phyloP scores from a whole-genome alignment of 2,113 vertebrate species.

The Cheilinus undulatus region DNA sequence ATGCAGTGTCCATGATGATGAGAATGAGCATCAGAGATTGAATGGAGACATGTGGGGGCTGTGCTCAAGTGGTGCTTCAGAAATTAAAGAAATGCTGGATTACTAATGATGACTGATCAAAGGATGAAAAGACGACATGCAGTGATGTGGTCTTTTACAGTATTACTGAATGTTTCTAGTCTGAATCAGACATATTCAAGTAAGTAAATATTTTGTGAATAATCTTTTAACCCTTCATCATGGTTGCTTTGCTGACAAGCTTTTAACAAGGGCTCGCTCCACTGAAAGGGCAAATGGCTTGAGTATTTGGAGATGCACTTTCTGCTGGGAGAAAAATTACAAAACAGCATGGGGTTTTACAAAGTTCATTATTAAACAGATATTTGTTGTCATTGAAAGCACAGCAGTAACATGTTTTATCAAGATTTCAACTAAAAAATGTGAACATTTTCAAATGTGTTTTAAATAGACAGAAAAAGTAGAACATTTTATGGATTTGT shows the following conservation, averaged over 20 bases:
- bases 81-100: slow-evolving; percentile 18
- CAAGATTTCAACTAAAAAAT: too few relatives aligned
- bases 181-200: not conserved
- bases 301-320: not conserved
- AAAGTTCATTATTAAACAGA: not conserved
- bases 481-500: not conserved
- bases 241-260: not conserved
- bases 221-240: slow-evolving; percentile 2
- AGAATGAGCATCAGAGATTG: not conserved
- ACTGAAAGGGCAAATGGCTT: not conserved
- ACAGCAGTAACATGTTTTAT: too few relatives aligned
- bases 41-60: not conserved
- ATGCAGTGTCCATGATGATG: not conserved
- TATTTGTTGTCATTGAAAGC: not conserved
- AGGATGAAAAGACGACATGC: not conserved
- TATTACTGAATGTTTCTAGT: slow-evolving; percentile 5
- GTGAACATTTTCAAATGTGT: too few relatives aligned
- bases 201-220: not conserved
- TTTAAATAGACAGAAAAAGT: not conserved
- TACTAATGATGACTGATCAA: slow-evolving; percentile 18
- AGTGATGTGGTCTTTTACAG: not conserved
- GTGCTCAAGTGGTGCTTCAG: slow-evolving; percentile 18
- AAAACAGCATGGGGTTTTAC: not conserved
- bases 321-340: not conserved
- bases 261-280: not conserved